phyloP scores from a whole-genome alignment of 2,797 vertebrate species.

The Miichthys miiuy region DNA sequence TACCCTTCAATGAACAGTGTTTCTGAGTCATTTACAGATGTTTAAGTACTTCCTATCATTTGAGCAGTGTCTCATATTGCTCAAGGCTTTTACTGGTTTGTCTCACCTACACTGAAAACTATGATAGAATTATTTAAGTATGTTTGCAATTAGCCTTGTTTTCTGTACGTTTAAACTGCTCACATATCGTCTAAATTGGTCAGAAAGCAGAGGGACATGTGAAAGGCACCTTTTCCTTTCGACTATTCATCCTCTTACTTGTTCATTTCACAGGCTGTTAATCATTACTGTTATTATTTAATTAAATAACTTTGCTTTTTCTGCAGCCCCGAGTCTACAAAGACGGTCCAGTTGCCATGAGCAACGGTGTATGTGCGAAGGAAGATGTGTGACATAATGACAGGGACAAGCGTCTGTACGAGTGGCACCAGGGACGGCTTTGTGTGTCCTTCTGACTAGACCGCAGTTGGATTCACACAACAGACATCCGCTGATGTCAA shows the following conservation, averaged over 20 bases:
- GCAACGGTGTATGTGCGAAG: slow-evolving; percentile 39
- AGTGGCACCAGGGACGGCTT: slow-evolving; percentile 31
- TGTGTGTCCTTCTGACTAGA: slow-evolving; percentile 80
- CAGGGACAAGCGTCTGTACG: slow-evolving; percentile 49
- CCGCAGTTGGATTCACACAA: slow-evolving; percentile 84
- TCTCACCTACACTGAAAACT: slow-evolving; percentile 5
- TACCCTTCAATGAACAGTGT: slow-evolving; percentile 24
- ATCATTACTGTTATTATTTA: slow-evolving; percentile 78
- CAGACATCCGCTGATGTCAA: slow-evolving; percentile 87
- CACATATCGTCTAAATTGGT: slow-evolving; percentile 52
- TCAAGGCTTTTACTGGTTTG: not conserved
- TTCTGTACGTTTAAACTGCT: slow-evolving; percentile 42
- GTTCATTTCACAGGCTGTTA: slow-evolving; percentile 82
- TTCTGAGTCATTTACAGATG: slow-evolving; percentile 41
- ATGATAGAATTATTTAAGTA: not conserved
- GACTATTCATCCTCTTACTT: slow-evolving; percentile 59
- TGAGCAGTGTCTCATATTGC: not conserved
- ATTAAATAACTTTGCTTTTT: slow-evolving; percentile 68
- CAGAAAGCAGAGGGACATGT: slow-evolving; percentile 51
- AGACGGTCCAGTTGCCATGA: slow-evolving; percentile 56
- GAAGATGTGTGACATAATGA: slow-evolving; percentile 43
- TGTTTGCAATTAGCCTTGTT: slow-evolving; percentile 17
- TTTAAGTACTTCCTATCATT: slow-evolving; percentile 32
- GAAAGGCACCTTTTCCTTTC: slow-evolving; percentile 72
- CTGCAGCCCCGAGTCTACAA: slow-evolving; percentile 34